These are phyloP conservation scores for Nothobranchius furzeri DNA, from an alignment of 2,113 vertebrate species.

Conservation along the genomic window DNA sequence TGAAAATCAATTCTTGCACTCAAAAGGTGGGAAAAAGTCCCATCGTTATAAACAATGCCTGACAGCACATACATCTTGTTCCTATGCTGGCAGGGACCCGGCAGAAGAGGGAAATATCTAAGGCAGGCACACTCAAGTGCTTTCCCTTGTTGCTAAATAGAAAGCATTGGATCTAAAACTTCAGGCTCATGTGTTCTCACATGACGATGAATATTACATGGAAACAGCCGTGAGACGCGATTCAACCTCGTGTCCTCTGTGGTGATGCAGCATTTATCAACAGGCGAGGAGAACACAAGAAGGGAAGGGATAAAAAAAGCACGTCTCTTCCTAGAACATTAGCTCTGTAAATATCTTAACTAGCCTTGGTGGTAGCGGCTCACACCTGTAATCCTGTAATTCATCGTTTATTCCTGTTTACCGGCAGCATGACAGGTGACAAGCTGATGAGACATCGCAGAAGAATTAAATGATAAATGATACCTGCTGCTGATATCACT, in stretches of 20 bases:
- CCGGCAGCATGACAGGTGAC: conserved; percentile 54
- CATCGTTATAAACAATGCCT: conserved; percentile 15
- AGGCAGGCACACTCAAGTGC: conserved; percentile 63
- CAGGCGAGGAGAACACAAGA: conserved; percentile 22
- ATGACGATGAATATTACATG: conserved; percentile 78
- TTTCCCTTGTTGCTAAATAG: conserved; percentile 71
- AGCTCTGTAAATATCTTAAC: conserved; percentile 51
- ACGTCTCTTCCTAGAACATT: conserved; percentile 33
- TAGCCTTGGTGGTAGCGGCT: conserved; percentile 59
- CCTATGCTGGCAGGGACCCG: conserved; percentile 44
- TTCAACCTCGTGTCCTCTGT: conserved; percentile 41
- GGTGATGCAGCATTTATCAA: conserved; percentile 55
- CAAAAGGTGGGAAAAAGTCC: not conserved
- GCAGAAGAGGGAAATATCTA: conserved; percentile 69
- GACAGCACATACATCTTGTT: conserved; percentile 22
- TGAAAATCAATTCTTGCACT: conserved; percentile 15
- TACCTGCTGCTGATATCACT: conserved; percentile 31
- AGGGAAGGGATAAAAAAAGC: not conserved
- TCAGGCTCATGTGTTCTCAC: conserved; percentile 61
- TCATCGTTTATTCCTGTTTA: conserved; percentile 63
- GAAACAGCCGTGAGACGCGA: conserved; percentile 64
- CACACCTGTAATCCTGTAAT: conserved; percentile 56
- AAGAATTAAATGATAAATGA: conserved; percentile 61
- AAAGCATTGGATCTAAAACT: conserved; percentile 76
- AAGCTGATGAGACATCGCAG: conserved; percentile 42